Evolutionary conservation across 37 sponge, comb jelly and placozoan genomes (phyloP).

Genomic region (Diacarnus erythraeanus): DNA sequence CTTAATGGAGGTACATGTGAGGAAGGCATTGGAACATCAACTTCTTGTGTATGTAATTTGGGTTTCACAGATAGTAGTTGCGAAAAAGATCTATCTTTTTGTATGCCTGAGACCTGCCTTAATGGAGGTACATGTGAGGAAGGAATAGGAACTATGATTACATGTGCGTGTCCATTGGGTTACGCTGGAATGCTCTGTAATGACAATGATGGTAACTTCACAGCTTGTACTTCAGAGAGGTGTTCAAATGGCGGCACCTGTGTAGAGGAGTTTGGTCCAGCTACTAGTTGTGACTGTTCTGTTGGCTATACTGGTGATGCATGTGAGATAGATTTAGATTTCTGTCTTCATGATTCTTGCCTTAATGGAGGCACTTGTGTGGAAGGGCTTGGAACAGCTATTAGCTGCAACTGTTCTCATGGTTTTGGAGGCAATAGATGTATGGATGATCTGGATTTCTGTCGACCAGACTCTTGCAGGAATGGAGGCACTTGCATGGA

Average conservation of each 20-base stretch:
- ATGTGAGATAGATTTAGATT: slow-evolving; percentile 17
- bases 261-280: slow-evolving; percentile 22
- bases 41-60: slow-evolving; percentile 38
- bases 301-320: slow-evolving; percentile 10
- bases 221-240: slow-evolving; percentile 19
- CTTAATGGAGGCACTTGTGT: slow-evolving; percentile 47
- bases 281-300: slow-evolving; percentile 24
- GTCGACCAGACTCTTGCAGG: slow-evolving; percentile 21
- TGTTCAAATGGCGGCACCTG: slow-evolving; percentile 73
- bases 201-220: slow-evolving; percentile 3
- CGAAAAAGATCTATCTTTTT: background rate
- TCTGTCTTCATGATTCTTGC: slow-evolving; percentile 3
- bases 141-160: background rate
- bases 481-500: slow-evolving; percentile 28
- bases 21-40: slow-evolving; percentile 14
- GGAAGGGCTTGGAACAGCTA: slow-evolving; percentile 22
- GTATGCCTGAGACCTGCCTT: slow-evolving; percentile 18
- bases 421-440: slow-evolving; percentile 19
- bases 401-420: slow-evolving; percentile 24
- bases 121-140: slow-evolving; percentile 65
- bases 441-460: background rate
- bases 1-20: slow-evolving; percentile 56
- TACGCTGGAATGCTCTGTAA: slow-evolving; percentile 57
- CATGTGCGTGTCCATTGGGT: slow-evolving; percentile 43
- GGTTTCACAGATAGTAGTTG: slow-evolving; percentile 32